These are phyloP conservation scores for Malurus splendens DNA, from an alignment of 2,797 vertebrate genomes.

Conservation along the genomic window DNA sequence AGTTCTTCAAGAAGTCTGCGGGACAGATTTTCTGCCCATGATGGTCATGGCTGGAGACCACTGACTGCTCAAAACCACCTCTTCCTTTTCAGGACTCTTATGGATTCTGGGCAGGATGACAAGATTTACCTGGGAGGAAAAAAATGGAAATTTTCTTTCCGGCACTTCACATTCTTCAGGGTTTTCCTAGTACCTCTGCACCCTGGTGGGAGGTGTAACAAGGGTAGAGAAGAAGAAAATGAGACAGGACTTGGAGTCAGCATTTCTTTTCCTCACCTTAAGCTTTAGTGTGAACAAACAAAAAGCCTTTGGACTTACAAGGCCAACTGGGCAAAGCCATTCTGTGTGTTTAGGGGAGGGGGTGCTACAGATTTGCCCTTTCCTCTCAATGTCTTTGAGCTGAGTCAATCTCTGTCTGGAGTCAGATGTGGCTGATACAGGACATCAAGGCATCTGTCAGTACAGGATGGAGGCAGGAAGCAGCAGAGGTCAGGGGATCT, in stretches of 20 bases:
- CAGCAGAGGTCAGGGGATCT: background rate
- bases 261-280: background rate
- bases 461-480: background rate
- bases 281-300: slow-evolving; percentile 1
- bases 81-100: background rate
- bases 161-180: background rate
- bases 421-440: background rate
- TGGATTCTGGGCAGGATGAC: background rate
- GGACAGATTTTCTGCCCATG: background rate
- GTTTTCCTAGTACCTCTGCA: background rate
- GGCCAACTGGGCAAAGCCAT: background rate
- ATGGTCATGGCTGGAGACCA: background rate
- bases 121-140: background rate
- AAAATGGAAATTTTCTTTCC: background rate
- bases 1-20: background rate
- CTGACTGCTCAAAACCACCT: background rate
- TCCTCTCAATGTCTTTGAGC: background rate
- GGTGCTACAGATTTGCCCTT: background rate
- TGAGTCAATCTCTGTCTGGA: background rate
- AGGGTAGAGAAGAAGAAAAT: background rate
- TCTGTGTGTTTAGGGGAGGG: background rate
- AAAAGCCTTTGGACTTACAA: background rate
- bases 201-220: background rate
- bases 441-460: background rate
- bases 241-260: background rate